phyloP scores from a whole-genome alignment of 2,797 vertebrate genomes.

The Anisognathus igniventris region DNA sequence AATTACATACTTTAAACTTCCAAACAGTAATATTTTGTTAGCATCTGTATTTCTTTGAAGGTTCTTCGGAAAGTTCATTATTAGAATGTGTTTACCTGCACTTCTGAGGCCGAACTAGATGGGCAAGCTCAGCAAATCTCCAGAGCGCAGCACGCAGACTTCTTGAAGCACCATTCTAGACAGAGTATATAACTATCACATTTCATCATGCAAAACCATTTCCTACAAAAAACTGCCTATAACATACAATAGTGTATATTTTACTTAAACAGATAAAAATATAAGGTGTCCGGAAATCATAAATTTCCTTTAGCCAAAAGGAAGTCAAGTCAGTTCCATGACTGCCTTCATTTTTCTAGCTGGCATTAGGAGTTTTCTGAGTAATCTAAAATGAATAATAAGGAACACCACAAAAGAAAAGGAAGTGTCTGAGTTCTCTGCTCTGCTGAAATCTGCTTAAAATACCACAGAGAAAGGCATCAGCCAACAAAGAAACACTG shows the following conservation, averaged over 20 bases:
- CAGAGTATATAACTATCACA: neutral
- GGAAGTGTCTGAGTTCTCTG: neutral
- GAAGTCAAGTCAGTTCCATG: neutral
- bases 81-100: conserved; percentile 84
- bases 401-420: neutral
- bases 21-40: neutral
- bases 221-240: neutral
- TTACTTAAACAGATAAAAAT: neutral
- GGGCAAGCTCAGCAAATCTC: conserved; percentile 96
- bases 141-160: conserved; percentile 95
- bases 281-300: neutral
- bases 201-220: neutral
- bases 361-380: neutral
- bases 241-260: neutral
- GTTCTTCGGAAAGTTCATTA: neutral
- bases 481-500: neutral
- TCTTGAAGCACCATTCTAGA: conserved; percentile 91
- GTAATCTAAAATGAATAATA: neutral
- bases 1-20: neutral
- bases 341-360: neutral
- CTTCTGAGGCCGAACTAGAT: conserved; percentile 96
- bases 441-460: conserved; percentile 20
- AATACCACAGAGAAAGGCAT: neutral
- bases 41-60: neutral
- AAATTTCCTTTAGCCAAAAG: neutral